These are phyloP conservation scores for Oreochromis spilurus DNA, from an alignment of 2,113 vertebrate species.

Conservation along the genomic window DNA sequence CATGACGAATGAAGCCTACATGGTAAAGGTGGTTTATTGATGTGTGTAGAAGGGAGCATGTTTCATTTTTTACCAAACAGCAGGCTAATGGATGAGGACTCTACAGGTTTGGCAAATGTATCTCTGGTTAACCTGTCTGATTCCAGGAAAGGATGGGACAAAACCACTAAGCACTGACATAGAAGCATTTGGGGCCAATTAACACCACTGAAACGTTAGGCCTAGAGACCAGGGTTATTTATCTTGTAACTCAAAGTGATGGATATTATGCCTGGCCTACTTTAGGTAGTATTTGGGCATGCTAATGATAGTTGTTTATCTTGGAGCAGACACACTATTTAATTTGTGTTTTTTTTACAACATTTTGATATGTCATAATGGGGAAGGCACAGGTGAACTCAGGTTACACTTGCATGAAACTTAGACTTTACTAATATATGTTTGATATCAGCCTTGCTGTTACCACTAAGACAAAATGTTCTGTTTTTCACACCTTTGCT, in stretches of 20 bases:
- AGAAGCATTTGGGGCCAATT: not conserved
- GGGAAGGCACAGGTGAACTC: not conserved
- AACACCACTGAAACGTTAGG: not conserved
- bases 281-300: not conserved
- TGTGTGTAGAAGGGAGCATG: not conserved
- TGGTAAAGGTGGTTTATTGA: not conserved
- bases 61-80: not conserved
- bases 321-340: not conserved
- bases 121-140: not conserved
- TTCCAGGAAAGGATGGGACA: not conserved
- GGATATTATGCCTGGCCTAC: not conserved
- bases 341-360: not conserved
- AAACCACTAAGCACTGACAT: not conserved
- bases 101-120: not conserved
- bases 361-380: not conserved
- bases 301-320: not conserved
- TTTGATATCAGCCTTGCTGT: not conserved
- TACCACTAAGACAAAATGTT: not conserved
- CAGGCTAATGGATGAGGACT: not conserved
- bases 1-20: not conserved
- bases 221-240: not conserved
- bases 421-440: not conserved
- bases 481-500: not conserved
- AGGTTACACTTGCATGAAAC: not conserved
- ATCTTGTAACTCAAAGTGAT: not conserved